Evolutionary conservation across 2,888 invertebrate genomes (phyloP).

Genomic region (Ditula angustiorana): DNA sequence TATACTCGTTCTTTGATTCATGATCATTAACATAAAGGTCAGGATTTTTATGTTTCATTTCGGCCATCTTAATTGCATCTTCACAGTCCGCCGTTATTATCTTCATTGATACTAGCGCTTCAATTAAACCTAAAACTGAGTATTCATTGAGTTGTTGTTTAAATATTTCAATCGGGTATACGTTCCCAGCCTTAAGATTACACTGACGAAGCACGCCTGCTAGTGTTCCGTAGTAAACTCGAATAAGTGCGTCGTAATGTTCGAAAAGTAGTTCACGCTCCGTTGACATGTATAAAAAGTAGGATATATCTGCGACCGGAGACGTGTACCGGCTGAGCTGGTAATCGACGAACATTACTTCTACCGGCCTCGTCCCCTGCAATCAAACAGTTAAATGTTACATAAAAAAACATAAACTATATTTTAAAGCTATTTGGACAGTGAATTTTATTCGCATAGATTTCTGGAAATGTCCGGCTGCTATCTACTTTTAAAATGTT

Average conservation of each 20-base stretch:
- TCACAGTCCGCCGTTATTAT: conserved; percentile 71
- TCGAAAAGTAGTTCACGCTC: conserved; percentile 59
- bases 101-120: conserved; percentile 73
- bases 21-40: conserved; percentile 52
- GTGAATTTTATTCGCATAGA: too few relatives aligned
- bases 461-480: too few relatives aligned
- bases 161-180: conserved; percentile 64
- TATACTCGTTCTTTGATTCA: conserved; percentile 51
- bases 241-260: conserved; percentile 60
- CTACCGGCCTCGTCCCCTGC: conserved; percentile 65
- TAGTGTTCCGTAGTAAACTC: conserved; percentile 68
- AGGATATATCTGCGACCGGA: conserved; percentile 68
- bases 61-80: conserved; percentile 67
- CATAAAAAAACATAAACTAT: not conserved
- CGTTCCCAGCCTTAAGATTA: conserved; percentile 57
- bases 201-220: conserved; percentile 66
- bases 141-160: conserved; percentile 62
- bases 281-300: conserved; percentile 69
- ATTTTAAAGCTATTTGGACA: too few relatives aligned
- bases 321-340: conserved; percentile 66
- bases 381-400: conserved; percentile 46
- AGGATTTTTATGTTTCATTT: conserved; percentile 60
- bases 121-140: conserved; percentile 69
- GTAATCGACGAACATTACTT: conserved; percentile 65
- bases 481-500: too few relatives aligned